phyloP scores from a whole-genome alignment of 1,140 invertebrate genomes.

The Chelonus insularis region DNA sequence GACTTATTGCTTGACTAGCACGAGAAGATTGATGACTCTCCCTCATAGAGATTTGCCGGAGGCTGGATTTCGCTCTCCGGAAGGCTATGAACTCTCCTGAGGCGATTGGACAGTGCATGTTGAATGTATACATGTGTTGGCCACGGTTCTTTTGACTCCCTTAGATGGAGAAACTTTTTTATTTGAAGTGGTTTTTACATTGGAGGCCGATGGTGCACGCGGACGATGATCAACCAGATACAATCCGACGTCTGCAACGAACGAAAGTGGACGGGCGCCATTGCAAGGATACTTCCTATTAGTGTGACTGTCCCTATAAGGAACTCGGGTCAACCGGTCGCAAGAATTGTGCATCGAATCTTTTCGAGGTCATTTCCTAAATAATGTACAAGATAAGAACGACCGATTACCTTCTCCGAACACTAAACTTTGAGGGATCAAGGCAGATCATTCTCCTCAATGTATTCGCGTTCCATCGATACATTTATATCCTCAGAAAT shows the following conservation, averaged over 20 bases:
- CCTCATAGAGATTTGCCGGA: background rate
- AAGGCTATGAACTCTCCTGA: conserved; percentile 21
- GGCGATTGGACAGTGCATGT: conserved; percentile 6
- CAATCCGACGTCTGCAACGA: background rate
- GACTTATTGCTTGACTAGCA: background rate
- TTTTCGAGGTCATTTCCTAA: conserved; percentile 43
- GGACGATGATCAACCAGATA: background rate
- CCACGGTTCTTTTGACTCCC: conserved; percentile 23
- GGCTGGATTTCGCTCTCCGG: background rate
- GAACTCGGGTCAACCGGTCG: conserved; percentile 40
- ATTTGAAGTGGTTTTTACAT: conserved; percentile 22
- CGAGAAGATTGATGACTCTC: conserved; percentile 2
- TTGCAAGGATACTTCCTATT: conserved; percentile 44
- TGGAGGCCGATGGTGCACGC: conserved; percentile 30
- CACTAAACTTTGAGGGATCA: too few species aligned
- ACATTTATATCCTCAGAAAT: too few species aligned
- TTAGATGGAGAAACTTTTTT: conserved; percentile 22
- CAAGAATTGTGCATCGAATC: conserved; percentile 28
- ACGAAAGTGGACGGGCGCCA: conserved; percentile 32
- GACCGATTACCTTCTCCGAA: too few species aligned
- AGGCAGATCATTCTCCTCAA: too few species aligned
- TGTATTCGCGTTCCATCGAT: too few species aligned
- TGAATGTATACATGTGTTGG: background rate
- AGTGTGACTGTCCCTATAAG: conserved; percentile 39
- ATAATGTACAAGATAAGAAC: conserved; percentile 28